Conservation (phyloP, 2,888 invertebrate species). For the Cephonodes hylas region DNA sequence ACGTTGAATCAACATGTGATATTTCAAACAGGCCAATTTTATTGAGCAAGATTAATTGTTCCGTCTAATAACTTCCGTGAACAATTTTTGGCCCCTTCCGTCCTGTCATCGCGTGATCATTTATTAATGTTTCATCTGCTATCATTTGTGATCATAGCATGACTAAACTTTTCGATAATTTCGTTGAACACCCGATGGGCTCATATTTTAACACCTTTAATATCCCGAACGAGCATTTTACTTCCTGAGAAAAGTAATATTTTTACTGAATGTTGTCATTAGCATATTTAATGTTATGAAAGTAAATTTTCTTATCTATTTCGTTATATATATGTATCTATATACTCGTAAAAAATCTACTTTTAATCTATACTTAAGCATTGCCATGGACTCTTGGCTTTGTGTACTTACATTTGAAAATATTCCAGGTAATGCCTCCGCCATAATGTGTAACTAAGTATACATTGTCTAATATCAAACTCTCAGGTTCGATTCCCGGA, state of each 20-base stretch:
- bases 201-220: background rate
- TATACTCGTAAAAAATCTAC: too few species aligned
- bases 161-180: constrained; percentile 21
- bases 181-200: background rate
- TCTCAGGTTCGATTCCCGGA: too few species aligned
- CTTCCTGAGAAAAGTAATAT: background rate
- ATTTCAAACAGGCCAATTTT: constrained; percentile 26
- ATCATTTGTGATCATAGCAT: constrained; percentile 31
- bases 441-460: too few species aligned
- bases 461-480: too few species aligned
- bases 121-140: constrained; percentile 35
- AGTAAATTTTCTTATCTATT: background rate
- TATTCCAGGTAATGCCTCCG: too few species aligned
- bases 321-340: too few species aligned
- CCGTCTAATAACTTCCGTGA: constrained; percentile 36
- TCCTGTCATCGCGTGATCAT: constrained; percentile 38
- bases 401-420: too few species aligned
- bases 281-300: background rate
- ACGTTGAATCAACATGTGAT: constrained; percentile 28
- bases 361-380: too few species aligned
- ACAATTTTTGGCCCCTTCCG: constrained; percentile 34
- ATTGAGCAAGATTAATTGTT: constrained; percentile 41
- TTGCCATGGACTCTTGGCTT: too few species aligned
- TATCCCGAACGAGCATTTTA: too few species aligned
- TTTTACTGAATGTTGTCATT: background rate